Evolutionary conservation across 2,797 vertebrate species (phyloP).

Genomic region (Darevskia mixta): DNA sequence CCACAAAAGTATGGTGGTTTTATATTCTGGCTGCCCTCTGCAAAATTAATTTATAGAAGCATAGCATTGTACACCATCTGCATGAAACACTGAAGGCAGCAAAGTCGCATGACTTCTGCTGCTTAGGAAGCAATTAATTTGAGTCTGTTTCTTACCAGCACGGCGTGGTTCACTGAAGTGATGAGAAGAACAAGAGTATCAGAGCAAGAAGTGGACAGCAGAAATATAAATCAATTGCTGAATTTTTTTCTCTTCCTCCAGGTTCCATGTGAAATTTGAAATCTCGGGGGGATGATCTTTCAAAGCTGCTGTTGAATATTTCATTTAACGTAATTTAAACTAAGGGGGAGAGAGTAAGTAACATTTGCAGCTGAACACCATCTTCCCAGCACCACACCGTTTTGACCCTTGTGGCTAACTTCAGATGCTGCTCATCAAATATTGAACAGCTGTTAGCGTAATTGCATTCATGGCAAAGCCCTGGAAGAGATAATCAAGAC

Average conservation of each 20-base stretch:
- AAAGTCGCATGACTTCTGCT: conserved; percentile 43
- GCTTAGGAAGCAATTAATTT: conserved; percentile 8
- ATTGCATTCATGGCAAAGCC: conserved; percentile 49
- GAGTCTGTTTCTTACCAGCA: conserved; percentile 14
- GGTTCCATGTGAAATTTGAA: conserved; percentile 55
- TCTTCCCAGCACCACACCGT: conserved; percentile 38
- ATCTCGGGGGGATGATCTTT: conserved; percentile 66
- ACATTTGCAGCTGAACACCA: conserved; percentile 59
- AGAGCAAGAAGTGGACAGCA: conserved; percentile 48
- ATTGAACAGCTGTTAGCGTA: conserved; percentile 61
- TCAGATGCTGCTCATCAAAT: conserved; percentile 65
- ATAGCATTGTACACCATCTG: neutral
- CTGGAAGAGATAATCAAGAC: conserved; percentile 40
- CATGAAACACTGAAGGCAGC: neutral
- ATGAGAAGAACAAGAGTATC: conserved; percentile 47
- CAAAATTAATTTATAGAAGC: neutral
- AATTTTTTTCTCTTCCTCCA: conserved; percentile 62
- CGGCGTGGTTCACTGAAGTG: conserved; percentile 36
- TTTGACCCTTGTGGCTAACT: conserved; percentile 58
- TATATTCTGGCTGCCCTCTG: neutral
- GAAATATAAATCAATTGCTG: conserved; percentile 53
- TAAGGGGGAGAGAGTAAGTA: conserved; percentile 49
- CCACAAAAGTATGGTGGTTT: neutral
- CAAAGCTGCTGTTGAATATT: conserved; percentile 66
- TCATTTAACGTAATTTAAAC: conserved; percentile 69